Percentiles rank a stretch among this genome's conserved stretches.
These are phyloP conservation scores for Cyclophora albipunctata DNA, from an alignment of 2,888 invertebrate species.

Conservation along the genomic window DNA sequence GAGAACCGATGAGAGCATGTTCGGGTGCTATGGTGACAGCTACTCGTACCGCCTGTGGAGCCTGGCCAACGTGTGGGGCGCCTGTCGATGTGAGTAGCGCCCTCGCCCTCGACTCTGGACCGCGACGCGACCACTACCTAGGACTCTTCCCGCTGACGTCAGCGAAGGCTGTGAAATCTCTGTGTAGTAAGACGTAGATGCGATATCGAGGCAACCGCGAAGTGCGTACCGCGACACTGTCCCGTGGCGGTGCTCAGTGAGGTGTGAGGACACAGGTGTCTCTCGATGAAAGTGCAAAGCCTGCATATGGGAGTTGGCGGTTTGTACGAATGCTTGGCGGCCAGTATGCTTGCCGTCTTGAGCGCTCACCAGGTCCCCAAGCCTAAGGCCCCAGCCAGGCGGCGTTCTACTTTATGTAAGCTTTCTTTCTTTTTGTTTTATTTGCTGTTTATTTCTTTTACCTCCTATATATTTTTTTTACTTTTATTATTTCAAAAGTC, in stretches of 20 bases:
- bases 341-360: conserved; percentile 71
- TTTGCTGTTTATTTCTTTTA: conserved; percentile 43
- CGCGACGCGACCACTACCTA: conserved; percentile 23
- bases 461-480: conserved; percentile 20
- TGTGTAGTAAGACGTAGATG: conserved; percentile 47
- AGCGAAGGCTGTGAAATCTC: conserved; percentile 49
- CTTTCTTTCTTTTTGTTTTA: conserved; percentile 67
- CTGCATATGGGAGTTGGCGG: conserved; percentile 71
- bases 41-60: conserved; percentile 86
- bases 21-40: conserved; percentile 83
- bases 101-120: conserved; percentile 26
- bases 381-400: conserved; percentile 72
- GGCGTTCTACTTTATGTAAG: conserved; percentile 73
- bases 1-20: conserved; percentile 86
- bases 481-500: conserved; percentile 16
- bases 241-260: conserved; percentile 36
- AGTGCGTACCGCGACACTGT: conserved; percentile 32
- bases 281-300: conserved; percentile 69
- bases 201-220: conserved; percentile 35
- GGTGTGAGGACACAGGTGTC: conserved; percentile 52
- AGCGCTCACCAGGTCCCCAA: conserved; percentile 73
- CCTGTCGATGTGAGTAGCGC: conserved; percentile 82
- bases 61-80: conserved; percentile 85
- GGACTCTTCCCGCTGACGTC: conserved; percentile 40
- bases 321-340: conserved; percentile 69